Conservation (phyloP, 2,113 vertebrate genomes). For the Mobula hypostoma region DNA sequence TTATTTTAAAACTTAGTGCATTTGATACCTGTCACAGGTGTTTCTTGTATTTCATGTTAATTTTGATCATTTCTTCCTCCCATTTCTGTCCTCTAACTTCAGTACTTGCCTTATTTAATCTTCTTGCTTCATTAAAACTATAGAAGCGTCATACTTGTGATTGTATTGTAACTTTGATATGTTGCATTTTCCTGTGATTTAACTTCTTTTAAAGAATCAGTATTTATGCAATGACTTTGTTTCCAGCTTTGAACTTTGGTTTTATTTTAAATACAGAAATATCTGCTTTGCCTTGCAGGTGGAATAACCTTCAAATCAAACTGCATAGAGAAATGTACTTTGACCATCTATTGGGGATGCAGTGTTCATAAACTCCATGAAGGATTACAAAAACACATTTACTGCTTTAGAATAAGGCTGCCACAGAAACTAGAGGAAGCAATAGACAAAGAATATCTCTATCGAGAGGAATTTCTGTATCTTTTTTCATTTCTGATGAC, state of each 20-base stretch:
- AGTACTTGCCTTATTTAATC: background rate
- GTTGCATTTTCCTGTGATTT: too few species aligned
- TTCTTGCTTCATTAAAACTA: background rate
- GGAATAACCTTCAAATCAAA: slow-evolving; percentile 63
- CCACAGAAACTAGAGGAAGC: slow-evolving; percentile 69
- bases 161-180: background rate
- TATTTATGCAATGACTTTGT: background rate
- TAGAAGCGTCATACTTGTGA: background rate
- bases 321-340: slow-evolving; percentile 76
- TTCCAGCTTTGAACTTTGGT: background rate
- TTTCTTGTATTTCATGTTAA: background rate
- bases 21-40: too few species aligned
- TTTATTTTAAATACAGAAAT: background rate
- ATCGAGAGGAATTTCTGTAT: slow-evolving; percentile 79
- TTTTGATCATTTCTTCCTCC: background rate
- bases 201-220: too few species aligned
- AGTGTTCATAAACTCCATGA: slow-evolving; percentile 69
- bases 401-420: slow-evolving; percentile 59
- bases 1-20: too few species aligned
- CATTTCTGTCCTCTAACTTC: background rate
- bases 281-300: slow-evolving; percentile 50
- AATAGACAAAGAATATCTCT: slow-evolving; percentile 60
- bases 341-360: slow-evolving; percentile 91
- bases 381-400: slow-evolving; percentile 67
- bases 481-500: slow-evolving; percentile 53